These are phyloP conservation scores for Meteorus colon DNA, from an alignment of 2,888 invertebrate species.

Conservation along the genomic window DNA sequence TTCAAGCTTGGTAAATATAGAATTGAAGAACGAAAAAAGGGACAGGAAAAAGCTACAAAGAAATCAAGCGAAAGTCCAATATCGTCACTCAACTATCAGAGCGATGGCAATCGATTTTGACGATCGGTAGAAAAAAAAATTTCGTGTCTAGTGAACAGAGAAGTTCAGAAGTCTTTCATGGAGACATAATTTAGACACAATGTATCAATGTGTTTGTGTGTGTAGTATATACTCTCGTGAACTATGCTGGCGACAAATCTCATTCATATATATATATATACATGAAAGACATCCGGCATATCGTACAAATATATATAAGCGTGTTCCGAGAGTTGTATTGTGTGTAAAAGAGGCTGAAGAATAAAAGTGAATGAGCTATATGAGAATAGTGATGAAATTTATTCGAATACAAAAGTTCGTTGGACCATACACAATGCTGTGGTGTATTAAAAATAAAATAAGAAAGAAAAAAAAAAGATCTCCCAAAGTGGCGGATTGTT, in stretches of 20 bases:
- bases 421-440: background rate
- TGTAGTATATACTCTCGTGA: no score
- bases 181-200: no score
- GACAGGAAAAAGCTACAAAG: background rate
- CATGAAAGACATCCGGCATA: no score
- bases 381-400: background rate
- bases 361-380: background rate
- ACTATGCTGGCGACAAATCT: no score
- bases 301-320: background rate
- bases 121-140: background rate
- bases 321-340: background rate
- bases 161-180: background rate
- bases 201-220: no score
- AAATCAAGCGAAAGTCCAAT: background rate
- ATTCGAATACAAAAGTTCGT: background rate
- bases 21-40: background rate
- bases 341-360: background rate
- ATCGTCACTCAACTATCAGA: background rate
- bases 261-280: no score
- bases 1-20: background rate
- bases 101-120: slow-evolving; percentile 19
- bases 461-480: background rate
- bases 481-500: background rate
- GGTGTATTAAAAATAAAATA: background rate
- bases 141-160: no score